Evolutionary conservation across 2,797 vertebrate genomes (phyloP), one percentile per base, ranked within the genome.

Genomic region (Muscicapa striata): DNA sequence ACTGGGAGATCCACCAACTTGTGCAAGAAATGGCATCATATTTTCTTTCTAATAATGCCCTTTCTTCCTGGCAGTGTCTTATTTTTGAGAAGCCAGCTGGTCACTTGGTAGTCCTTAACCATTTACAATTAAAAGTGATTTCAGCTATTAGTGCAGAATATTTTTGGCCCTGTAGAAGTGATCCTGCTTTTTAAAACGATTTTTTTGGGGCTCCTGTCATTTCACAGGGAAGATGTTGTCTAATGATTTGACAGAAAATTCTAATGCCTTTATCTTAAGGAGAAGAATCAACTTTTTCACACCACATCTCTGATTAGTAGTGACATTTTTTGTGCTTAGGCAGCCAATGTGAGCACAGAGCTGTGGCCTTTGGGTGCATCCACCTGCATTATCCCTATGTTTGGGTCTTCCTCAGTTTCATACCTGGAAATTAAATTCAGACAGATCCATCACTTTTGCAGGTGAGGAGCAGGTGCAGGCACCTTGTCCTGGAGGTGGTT

Each of bases 61-160:
- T 85, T 82, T 84, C 51, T 90, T 92, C 72, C 64, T 91, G 70
- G 26, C 48, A 88, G 13, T 84, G 41, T 90, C 81, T 87, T 67
- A 13, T 22, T 85, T 90, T 63, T 88, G 18, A 80, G 88, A 73
- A 95, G 67, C 23, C 58, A 90, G 67, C 54, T 91, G 83, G 59
- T 70, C 26, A 5, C 48, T 89, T 48, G 46, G 15, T 63, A 79
- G 43, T 36, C 0, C 0, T 72, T 81, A 79, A 59, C 52, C 58
- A 18, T 34, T 86, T 84, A 59, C 69, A 69, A 78, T 86, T 81
- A 86, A 66, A 91, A 81, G 29, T 36, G 22, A 55, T 48, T 93
- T 93, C 43, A 84, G 30, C 69, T 62, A 2, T 80, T 77, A 58
- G 26, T 54, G 51, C 58, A 27, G 51, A 49, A 72, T 48, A 29